phyloP scores from a whole-genome alignment of 2,113 vertebrate species.

The Geococcyx californianus region DNA sequence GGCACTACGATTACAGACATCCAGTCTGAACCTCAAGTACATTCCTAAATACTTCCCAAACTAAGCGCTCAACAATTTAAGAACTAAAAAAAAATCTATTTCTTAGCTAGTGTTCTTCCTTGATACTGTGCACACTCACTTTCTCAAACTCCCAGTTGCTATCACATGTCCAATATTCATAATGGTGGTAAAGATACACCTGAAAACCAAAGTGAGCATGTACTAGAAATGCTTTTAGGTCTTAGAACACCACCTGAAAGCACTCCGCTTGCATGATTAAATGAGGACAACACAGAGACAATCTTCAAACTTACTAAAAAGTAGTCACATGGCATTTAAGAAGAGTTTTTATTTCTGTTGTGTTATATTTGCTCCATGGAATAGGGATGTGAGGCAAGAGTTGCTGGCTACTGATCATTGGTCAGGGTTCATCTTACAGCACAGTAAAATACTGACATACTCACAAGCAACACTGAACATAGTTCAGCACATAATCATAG shows the following conservation, averaged over 20 bases:
- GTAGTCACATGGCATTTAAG: fast-evolving
- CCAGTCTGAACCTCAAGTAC: background rate
- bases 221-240: background rate
- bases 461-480: background rate
- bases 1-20: background rate
- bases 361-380: background rate
- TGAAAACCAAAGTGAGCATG: fast-evolving
- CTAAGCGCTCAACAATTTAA: background rate
- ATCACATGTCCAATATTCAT: background rate
- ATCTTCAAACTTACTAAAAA: background rate
- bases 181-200: background rate
- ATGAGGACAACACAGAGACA: fast-evolving
- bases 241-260: background rate
- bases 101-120: background rate
- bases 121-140: background rate
- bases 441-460: fast-evolving
- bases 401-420: background rate
- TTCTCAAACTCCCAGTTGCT: background rate
- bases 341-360: background rate
- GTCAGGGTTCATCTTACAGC: background rate
- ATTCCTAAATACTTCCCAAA: background rate
- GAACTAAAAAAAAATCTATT: background rate
- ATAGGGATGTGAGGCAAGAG: background rate
- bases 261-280: background rate
- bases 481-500: background rate